A percentile compares a stretch with the other conserved stretches of the same genome.
Conservation (phyloP, 1,140 invertebrate species). For the Reticulitermes speratus region DNA sequence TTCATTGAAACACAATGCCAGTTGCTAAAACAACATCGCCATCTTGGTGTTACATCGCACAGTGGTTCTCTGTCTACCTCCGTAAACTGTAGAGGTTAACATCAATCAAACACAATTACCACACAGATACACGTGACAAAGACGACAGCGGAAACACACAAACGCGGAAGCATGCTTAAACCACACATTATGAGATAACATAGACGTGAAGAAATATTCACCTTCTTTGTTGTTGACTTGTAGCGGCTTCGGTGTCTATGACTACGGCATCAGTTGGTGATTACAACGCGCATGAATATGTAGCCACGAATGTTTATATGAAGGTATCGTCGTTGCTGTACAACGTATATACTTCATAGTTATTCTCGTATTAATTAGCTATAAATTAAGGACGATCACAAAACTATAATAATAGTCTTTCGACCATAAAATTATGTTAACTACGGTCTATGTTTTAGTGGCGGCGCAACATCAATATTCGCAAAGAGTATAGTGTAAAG, state of each 20-base stretch:
- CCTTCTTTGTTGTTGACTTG: constrained; percentile 37
- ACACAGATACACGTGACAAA: constrained; percentile 25
- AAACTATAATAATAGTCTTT: not conserved
- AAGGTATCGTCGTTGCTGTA: not conserved
- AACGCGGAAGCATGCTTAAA: constrained; percentile 28
- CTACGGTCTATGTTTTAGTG: not conserved
- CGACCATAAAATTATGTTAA: not conserved
- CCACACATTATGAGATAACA: constrained; percentile 26
- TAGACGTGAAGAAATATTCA: constrained; percentile 34
- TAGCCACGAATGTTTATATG: not conserved
- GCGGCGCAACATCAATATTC: not conserved
- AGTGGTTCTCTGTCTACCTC: constrained; percentile 29
- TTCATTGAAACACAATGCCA: constrained; percentile 11
- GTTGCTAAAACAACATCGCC: constrained; percentile 34
- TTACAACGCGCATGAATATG: constrained; percentile 28
- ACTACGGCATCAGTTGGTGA: constrained; percentile 38
- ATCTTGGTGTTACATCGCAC: constrained; percentile 35
- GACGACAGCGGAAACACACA: constrained; percentile 28
- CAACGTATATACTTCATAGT: not conserved
- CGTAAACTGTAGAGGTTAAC: not conserved
- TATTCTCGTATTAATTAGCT: not conserved
- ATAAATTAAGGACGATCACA: not conserved
- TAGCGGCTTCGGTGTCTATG: constrained; percentile 36
- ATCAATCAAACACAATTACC: constrained; percentile 13
- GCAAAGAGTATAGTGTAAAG: not conserved